These are phyloP conservation scores for cat (Felis catus) DNA, from an alignment of 2,113 vertebrate species.

Conservation along the genomic window F.catus_Fca126_mat1.0 CM031413.1:33341001-33341500, in stretches of 20 bases:
- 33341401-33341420: background rate
- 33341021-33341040: background rate
- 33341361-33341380: slow-evolving; percentile 20
- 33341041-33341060: background rate
- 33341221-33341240: background rate
- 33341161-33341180: background rate
- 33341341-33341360: background rate
- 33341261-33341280: background rate
- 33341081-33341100: background rate
- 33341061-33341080: background rate
- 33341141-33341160: background rate
- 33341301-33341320: background rate
- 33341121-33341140: background rate
- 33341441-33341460: too few species aligned
- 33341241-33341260: background rate
- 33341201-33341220: background rate
- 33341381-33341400: background rate
- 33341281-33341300: background rate
- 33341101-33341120: background rate
- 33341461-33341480: too few species aligned
- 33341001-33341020: background rate
- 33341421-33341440: background rate
- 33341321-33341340: background rate
- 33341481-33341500: too few species aligned
- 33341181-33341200: background rate